Percentiles rank a stretch among this genome's conserved stretches.
Evolutionary conservation across 2,888 invertebrate species (phyloP).

Genomic region (Orthosia gracilis): DNA sequence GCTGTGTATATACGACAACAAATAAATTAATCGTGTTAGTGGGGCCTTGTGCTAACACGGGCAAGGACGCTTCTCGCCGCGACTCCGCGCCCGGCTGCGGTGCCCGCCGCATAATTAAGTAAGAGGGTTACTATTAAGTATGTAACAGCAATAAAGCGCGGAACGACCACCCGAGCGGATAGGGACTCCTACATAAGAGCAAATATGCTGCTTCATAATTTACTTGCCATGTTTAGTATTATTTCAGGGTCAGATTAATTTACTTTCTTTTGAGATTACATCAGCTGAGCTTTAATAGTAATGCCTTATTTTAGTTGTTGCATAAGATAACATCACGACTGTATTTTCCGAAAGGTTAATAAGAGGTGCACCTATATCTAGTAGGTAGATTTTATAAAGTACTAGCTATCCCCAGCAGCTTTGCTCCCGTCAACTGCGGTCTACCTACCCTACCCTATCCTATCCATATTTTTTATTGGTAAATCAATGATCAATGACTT

Average conservation of each 20-base stretch:
- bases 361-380: too few species aligned
- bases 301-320: background rate
- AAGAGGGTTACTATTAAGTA: conserved; percentile 88
- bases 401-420: too few species aligned
- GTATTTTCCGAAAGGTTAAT: too few species aligned
- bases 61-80: conserved; percentile 78
- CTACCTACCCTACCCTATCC: too few species aligned
- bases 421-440: too few species aligned
- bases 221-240: conserved; percentile 72
- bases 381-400: too few species aligned
- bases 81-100: conserved; percentile 70
- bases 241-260: conserved; percentile 57
- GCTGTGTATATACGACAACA: conserved; percentile 78
- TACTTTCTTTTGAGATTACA: conserved; percentile 41
- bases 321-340: too few species aligned
- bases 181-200: conserved; percentile 79
- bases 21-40: conserved; percentile 86
- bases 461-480: too few species aligned
- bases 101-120: conserved; percentile 88
- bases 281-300: conserved; percentile 14
- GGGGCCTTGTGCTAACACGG: conserved; percentile 81
- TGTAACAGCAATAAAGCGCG: conserved; percentile 87
- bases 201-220: conserved; percentile 82
- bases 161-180: conserved; percentile 77
- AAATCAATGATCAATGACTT: too few species aligned